Percentiles rank a stretch among this genome's conserved stretches.
phyloP scores from a whole-genome alignment of 1,140 invertebrate species.

The Papilio helenus region DNA sequence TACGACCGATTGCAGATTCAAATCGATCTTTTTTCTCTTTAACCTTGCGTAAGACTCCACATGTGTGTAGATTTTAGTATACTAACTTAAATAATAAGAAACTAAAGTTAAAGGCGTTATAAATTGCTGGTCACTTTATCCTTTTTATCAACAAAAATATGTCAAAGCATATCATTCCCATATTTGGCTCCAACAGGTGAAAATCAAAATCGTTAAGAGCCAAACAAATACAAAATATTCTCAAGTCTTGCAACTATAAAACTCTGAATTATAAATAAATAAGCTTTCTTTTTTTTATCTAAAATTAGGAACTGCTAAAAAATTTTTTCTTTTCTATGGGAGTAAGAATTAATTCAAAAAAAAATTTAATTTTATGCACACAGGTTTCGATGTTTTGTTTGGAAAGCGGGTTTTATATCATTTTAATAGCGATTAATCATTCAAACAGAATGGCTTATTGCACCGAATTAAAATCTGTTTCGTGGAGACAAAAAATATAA shows the following conservation, averaged over 20 bases:
- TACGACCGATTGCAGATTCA: conserved; percentile 20
- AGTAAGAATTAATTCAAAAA: background rate
- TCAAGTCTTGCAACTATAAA: no score
- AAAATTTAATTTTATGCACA: no score
- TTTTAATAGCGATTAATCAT: background rate
- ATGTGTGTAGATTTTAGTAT: conserved; percentile 10
- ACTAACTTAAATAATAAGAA: background rate
- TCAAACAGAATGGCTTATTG: background rate
- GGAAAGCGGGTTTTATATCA: no score
- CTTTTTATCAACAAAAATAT: no score
- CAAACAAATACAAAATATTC: background rate
- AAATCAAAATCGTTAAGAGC: background rate
- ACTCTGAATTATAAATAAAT: no score
- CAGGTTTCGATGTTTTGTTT: no score
- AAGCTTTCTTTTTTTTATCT: no score
- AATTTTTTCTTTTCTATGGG: background rate
- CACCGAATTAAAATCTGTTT: background rate
- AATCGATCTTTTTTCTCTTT: conserved; percentile 20
- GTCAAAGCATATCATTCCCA: background rate
- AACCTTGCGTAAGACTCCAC: conserved; percentile 25
- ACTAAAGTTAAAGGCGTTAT: background rate
- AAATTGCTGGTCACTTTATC: background rate
- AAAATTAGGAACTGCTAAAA: no score
- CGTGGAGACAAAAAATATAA: background rate
- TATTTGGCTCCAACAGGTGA: no score